Percentiles rank a stretch among this genome's conserved stretches.
Conservation (phyloP, 2,113 vertebrate genomes). For the Planiliza haematocheilus region DNA sequence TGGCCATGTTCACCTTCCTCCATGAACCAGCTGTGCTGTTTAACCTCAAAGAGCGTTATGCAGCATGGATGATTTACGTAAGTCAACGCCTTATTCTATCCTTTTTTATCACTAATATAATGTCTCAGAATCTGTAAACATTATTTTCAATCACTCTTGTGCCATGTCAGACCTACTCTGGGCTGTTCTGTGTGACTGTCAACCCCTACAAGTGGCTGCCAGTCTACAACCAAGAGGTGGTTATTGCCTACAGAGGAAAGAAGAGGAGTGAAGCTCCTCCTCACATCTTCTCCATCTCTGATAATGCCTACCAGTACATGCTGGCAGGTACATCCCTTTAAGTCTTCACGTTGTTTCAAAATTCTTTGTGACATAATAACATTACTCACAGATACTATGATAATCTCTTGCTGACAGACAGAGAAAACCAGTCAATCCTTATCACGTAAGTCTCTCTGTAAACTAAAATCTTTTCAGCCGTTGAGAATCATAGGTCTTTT, state of each 20-base stretch:
- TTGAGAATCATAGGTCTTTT: neutral
- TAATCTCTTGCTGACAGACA: constrained; percentile 56
- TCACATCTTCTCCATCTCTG: constrained; percentile 93
- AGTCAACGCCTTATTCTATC: no score
- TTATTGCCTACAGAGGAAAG: constrained; percentile 89
- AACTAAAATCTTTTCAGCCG: neutral
- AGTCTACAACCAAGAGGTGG: constrained; percentile 88
- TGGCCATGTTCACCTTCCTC: constrained; percentile 94
- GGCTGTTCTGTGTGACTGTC: constrained; percentile 90
- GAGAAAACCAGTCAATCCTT: constrained; percentile 77
- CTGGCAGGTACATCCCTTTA: constrained; percentile 81
- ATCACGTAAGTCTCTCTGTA: constrained; percentile 69
- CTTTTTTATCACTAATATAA: constrained; percentile 71
- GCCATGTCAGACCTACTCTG: constrained; percentile 74
- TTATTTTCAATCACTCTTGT: neutral
- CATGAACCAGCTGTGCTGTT: constrained; percentile 90
- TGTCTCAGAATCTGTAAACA: constrained; percentile 21
- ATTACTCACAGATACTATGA: neutral
- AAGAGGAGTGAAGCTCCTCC: constrained; percentile 91
- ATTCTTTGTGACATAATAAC: rapidly evolving
- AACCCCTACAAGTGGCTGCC: constrained; percentile 93
- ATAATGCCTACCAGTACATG: constrained; percentile 92
- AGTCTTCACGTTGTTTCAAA: neutral
- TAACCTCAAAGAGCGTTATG: constrained; percentile 95
- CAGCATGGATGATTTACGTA: constrained; percentile 88